Evolutionary conservation across 1,140 invertebrate species (phyloP).

Genomic region (Aricia agestis): DNA sequence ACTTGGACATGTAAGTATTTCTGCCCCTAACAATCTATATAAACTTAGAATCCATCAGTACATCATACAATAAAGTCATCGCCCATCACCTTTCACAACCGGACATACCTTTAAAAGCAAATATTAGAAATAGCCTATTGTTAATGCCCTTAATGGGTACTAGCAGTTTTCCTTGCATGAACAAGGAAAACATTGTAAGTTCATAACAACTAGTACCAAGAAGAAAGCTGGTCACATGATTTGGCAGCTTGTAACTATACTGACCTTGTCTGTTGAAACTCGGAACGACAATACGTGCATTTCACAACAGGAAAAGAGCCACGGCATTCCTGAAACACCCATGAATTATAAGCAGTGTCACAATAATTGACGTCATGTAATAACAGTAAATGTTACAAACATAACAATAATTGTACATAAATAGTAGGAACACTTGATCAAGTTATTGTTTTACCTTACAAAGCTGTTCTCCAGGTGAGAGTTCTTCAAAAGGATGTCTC

Average conservation of each 20-base stretch:
- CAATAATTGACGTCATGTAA: conserved; percentile 51
- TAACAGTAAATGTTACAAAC: conserved; percentile 38
- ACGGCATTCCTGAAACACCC: conserved; percentile 91
- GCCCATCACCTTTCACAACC: no score
- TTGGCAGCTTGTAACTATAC: conserved; percentile 44
- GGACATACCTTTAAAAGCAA: not conserved
- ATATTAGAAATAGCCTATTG: not conserved
- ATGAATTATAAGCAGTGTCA: conserved; percentile 49
- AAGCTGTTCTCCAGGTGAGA: conserved; percentile 94
- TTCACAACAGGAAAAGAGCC: conserved; percentile 95
- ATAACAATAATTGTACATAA: not conserved
- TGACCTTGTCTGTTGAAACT: conserved; percentile 97
- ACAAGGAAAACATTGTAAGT: not conserved
- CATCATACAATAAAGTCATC: no score
- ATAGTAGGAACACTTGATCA: no score
- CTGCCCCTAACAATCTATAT: no score
- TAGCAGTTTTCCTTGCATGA: not conserved
- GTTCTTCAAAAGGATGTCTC: conserved; percentile 95
- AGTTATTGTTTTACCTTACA: conserved; percentile 86
- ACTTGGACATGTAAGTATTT: no score
- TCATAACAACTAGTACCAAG: not conserved
- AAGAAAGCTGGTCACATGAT: conserved; percentile 30
- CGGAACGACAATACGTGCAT: conserved; percentile 97
- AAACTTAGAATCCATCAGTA: no score
- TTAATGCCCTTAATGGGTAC: not conserved